Conservation (phyloP, 2,888 invertebrate genomes). For the Dinocampus coccinellae region DNA sequence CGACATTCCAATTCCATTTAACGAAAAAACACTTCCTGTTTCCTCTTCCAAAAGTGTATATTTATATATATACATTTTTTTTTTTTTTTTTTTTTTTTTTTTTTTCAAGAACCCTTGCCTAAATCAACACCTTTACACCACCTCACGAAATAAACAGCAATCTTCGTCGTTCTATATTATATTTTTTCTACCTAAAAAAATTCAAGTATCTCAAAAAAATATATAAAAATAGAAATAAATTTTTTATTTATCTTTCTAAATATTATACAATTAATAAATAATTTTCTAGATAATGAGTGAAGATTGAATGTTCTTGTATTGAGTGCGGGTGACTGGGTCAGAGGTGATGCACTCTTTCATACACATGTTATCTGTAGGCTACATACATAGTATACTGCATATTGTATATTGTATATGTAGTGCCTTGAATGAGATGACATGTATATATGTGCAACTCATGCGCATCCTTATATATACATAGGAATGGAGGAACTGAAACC, state of each 20-base stretch:
- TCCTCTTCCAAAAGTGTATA: slow-evolving; percentile 40
- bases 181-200: neutral
- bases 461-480: neutral
- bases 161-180: slow-evolving; percentile 45
- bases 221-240: neutral
- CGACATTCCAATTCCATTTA: slow-evolving; percentile 48
- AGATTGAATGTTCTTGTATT: neutral
- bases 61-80: slow-evolving; percentile 58
- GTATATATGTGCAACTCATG: neutral
- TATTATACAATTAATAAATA: neutral
- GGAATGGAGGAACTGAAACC: neutral
- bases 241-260: neutral
- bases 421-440: neutral
- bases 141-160: slow-evolving; percentile 54
- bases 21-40: slow-evolving; percentile 56
- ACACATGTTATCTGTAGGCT: neutral
- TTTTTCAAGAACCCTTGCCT: slow-evolving; percentile 59
- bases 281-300: neutral
- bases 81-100: no score
- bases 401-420: neutral
- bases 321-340: neutral
- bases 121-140: slow-evolving; percentile 54
- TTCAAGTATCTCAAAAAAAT: neutral
- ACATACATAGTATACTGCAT: neutral
- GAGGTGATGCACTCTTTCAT: slow-evolving; percentile 1